Conservation (phyloP, 1,140 invertebrate genomes). For the Drosophila elegans region DNA sequence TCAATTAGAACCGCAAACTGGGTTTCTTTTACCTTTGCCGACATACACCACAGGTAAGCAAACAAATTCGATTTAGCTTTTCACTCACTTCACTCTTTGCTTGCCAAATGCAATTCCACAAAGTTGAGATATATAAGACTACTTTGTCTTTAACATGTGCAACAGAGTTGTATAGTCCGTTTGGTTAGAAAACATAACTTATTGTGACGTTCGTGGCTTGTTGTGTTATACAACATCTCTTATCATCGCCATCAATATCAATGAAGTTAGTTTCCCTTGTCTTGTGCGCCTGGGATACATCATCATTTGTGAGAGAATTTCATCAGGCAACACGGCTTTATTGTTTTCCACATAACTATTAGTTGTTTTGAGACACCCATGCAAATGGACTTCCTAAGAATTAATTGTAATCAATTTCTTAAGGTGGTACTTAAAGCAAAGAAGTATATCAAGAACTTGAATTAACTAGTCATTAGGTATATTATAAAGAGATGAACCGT, state of each 20-base stretch:
- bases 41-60: constrained; percentile 29
- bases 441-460: too few species aligned
- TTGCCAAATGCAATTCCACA: constrained; percentile 26
- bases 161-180: not conserved
- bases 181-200: constrained; percentile 9
- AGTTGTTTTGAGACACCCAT: not conserved
- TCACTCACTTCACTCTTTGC: constrained; percentile 1
- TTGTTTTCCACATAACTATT: constrained; percentile 12
- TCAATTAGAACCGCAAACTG: constrained; percentile 46
- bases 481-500: not conserved
- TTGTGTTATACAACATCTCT: constrained; percentile 6
- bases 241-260: constrained; percentile 32
- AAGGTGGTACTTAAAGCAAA: too few species aligned
- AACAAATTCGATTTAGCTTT: constrained; percentile 61
- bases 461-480: not conserved
- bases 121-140: constrained; percentile 14
- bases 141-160: constrained; percentile 22
- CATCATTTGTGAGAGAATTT: constrained; percentile 9
- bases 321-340: constrained; percentile 4
- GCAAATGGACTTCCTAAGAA: too few species aligned
- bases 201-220: constrained; percentile 10
- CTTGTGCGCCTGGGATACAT: constrained; percentile 2
- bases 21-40: constrained; percentile 14
- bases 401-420: too few species aligned
- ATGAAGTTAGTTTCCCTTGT: constrained; percentile 7